Evolutionary conservation across 1,140 invertebrate species (phyloP), one percentile per base, ranked within the genome.

Genomic region (Trachymyrmex cornetzi): DNA sequence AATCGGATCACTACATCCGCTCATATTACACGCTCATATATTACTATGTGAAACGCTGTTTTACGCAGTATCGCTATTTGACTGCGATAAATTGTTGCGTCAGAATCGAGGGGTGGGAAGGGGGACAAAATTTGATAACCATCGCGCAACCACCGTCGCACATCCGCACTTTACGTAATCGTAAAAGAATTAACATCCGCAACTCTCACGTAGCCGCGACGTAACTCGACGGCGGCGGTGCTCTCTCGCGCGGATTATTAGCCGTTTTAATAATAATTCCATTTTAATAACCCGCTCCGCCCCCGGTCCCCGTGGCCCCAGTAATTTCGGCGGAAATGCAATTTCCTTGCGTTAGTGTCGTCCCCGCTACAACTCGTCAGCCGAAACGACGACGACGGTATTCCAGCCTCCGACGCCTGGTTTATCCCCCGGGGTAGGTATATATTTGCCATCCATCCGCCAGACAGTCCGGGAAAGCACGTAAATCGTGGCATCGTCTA

Each of bases 401-500:
- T 77, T 63, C 30, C 72, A 53, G 27, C 16, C 1, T 16, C 74
- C 19, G 38, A 12, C 34, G 50, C 6, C 38, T 22, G 7, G 59
- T 61, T 48, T 48, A 50, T 59, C 80, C 72, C 72, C 59, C n/a
- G n/a, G 44, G 0, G 0, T 48, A 14, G 14, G 48, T 50, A 14
- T 50, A 50, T 50, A 66, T 59, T 61, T 61, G 87, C 86, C 74
- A 88, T 87, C 80, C 77, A 85, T 79, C 77, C 55, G 55, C 72
- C 72, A 30, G 81, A 19, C 14, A 55, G 7, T 59, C 55, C 34
- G 84, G 72, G 44, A 67, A 61, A 22, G 66, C 87, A 30, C 69
- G 71, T 84, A 92, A 90, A 91, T 91, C 85, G 88, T 72, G 86
- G n/a, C 61, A 67, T 75, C 74, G 85, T 66, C 87, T 87, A 90